Conservation (phyloP, 1,140 invertebrate species). For the Trichonephila clavipes region DNA sequence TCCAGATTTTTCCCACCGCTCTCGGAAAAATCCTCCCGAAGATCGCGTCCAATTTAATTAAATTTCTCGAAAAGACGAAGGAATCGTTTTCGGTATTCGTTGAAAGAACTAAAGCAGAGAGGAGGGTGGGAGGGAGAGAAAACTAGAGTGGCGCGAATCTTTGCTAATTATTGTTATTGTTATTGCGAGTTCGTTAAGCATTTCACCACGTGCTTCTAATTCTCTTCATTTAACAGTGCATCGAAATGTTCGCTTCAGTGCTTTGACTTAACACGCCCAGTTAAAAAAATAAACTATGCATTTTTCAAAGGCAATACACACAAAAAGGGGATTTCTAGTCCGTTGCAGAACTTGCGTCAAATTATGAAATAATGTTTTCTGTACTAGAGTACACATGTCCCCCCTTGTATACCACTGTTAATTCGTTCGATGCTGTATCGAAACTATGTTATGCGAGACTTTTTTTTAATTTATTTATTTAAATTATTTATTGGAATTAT, state of each 20-base stretch:
- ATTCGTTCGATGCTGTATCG: no score
- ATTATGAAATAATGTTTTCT: no score
- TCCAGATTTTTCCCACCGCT: conserved; percentile 60
- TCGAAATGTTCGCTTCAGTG: background rate
- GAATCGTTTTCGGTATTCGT: background rate
- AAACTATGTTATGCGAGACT: no score
- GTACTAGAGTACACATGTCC: no score
- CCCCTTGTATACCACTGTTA: no score
- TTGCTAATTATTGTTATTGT: background rate
- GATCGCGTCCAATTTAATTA: conserved; percentile 68
- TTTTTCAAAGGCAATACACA: no score
- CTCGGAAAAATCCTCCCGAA: background rate
- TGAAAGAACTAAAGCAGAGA: background rate
- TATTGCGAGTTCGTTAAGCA: background rate
- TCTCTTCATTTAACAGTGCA: background rate
- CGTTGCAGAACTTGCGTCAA: no score
- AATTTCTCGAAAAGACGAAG: background rate
- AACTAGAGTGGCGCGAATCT: background rate
- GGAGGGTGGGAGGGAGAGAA: background rate
- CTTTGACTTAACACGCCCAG: no score
- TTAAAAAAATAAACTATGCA: no score
- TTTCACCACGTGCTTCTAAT: background rate
- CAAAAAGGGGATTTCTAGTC: no score
- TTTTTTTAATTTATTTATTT: no score
- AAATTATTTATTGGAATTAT: no score